Base-by-base conservation (phyloP, 2,797 vertebrate species). In the Lateolabrax maculatus region DNA sequence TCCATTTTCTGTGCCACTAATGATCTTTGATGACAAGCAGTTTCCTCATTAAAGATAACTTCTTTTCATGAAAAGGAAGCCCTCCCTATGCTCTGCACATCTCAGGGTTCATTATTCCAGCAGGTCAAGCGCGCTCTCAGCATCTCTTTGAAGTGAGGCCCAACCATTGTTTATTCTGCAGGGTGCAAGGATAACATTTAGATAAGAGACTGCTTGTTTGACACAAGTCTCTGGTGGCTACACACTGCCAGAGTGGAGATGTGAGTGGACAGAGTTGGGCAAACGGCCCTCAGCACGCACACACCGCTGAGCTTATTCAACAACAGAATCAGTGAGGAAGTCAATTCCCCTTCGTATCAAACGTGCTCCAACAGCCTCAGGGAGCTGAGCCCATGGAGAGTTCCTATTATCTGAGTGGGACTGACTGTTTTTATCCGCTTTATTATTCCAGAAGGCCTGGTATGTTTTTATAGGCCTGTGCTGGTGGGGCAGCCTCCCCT, bases 161-260 rank as follows among this genome's bases (percentile, higher is more conserved):
- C 69, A 53, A 52, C 64, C 70, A 65, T 36, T 85, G 87, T 93
- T 91, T 90, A 80, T 70, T 85, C 77, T 85, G 81, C 69, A 81
- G 71, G 79, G 83, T 79, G 86, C 77, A 71, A 77, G 75, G 60
- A 91, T 81, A 92, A 90, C 81, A 90, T 88, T 89, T 82, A 85
- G 89, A 93, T 89, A 93, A 90, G 84, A 75, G 73, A 18, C 65
- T 21, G 71, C 72, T 56, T 76, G 72, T 86, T 84, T 64, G 77
- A 77, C 75, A 79, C 58, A 68, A 67, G 84, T 75, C 85, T 82
- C 84, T 70, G 56, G 74, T 44, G 83, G 73, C 75, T 68, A 19
- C 58, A 36, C 48, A 7, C 65, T 58, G 75, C 68, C 65, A 64
- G 60, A 55, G 63, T 10, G 76, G 68, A 58, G 70, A 71, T 57